Evolutionary conservation across 2,797 vertebrate species (phyloP).

Genomic region (Acipenser ruthenus): DNA sequence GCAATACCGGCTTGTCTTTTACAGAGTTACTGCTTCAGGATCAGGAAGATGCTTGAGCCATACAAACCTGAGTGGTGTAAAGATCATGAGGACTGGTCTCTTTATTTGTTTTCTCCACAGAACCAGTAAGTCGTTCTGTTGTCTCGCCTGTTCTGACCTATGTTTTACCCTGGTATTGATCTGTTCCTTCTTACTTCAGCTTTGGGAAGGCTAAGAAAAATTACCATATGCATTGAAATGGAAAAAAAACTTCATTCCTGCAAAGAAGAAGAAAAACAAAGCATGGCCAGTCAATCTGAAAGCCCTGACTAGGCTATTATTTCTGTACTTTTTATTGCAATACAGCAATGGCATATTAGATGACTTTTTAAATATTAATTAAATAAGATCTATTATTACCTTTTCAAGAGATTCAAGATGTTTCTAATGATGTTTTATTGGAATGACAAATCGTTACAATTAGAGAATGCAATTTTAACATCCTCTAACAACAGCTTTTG

Average conservation of each 20-base stretch:
- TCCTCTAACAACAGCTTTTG: too few relatives aligned
- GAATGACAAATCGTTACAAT: too few relatives aligned
- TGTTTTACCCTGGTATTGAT: not conserved
- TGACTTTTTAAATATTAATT: too few relatives aligned
- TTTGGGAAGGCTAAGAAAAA: not conserved
- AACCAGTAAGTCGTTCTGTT: slow-evolving; percentile 62
- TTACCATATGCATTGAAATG: too few relatives aligned
- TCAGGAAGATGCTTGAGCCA: slow-evolving; percentile 67
- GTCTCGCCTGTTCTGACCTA: not conserved
- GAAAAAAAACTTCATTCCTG: not conserved
- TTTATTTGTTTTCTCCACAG: slow-evolving; percentile 87
- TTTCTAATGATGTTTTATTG: too few relatives aligned
- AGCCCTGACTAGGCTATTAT: too few relatives aligned
- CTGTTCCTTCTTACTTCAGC: not conserved
- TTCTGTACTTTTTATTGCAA: too few relatives aligned
- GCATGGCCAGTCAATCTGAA: not conserved
- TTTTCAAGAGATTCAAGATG: too few relatives aligned
- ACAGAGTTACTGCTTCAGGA: slow-evolving; percentile 75
- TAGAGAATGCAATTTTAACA: too few relatives aligned
- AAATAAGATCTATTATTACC: too few relatives aligned
- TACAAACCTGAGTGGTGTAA: slow-evolving; percentile 87
- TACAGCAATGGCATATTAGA: too few relatives aligned
- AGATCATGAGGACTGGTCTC: slow-evolving; percentile 81
- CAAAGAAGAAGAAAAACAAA: not conserved
- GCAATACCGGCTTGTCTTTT: slow-evolving; percentile 10